A percentile compares a stretch with the other conserved stretches of the same genome.
Conservation (phyloP, 1,140 invertebrate genomes). For the Atta texana region DNA sequence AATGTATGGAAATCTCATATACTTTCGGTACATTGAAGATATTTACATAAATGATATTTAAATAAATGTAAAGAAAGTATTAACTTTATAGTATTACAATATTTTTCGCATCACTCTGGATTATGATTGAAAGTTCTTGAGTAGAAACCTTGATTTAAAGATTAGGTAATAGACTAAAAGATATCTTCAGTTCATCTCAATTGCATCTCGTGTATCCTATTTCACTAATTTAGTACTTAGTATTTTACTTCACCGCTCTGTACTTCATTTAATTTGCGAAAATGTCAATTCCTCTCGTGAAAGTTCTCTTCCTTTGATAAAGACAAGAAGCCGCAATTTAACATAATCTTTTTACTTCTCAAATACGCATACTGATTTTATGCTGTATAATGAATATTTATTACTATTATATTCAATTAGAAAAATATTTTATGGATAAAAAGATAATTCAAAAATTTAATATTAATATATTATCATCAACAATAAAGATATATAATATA, state of each 20-base stretch:
- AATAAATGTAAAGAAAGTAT: not conserved
- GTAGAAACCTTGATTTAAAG: not conserved
- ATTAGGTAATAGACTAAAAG: not conserved
- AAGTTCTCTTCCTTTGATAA: conserved; percentile 5
- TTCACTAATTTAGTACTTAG: not conserved
- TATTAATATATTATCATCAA: not conserved
- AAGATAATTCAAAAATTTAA: not conserved
- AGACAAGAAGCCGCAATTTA: not conserved
- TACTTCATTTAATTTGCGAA: conserved; percentile 45
- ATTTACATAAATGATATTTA: not conserved
- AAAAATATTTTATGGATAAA: not conserved
- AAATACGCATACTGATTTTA: not conserved
- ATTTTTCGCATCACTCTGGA: not conserved
- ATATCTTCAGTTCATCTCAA: conserved; percentile 1
- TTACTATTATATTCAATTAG: not conserved
- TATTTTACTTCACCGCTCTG: conserved; percentile 19
- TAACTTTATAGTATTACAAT: not conserved
- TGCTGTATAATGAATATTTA: not conserved
- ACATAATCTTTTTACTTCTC: conserved; percentile 9
- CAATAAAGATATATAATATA: not conserved
- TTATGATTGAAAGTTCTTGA: not conserved
- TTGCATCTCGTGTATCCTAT: not conserved
- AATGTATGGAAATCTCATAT: not conserved
- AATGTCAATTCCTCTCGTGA: not conserved
- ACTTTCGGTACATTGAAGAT: not conserved